phyloP scores from a whole-genome alignment of 2,797 vertebrate species.

The Ataeniobius toweri region DNA sequence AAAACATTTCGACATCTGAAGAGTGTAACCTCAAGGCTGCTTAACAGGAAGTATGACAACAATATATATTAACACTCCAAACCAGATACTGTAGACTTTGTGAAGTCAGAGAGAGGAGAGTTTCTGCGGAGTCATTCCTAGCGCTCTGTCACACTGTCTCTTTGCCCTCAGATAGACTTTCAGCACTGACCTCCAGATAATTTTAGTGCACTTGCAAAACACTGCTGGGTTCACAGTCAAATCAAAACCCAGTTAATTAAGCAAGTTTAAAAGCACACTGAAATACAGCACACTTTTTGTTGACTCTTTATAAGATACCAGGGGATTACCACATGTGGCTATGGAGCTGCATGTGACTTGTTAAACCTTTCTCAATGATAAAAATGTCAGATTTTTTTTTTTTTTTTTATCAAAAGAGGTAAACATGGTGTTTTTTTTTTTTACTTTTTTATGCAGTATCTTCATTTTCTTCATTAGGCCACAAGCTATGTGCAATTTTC shows the following conservation, averaged over 20 bases:
- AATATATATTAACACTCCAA: constrained; percentile 51
- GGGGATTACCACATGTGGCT: not conserved
- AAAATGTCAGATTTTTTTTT: not conserved
- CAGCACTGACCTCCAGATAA: constrained; percentile 62
- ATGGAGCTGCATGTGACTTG: not conserved
- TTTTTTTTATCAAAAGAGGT: not conserved
- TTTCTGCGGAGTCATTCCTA: constrained; percentile 67
- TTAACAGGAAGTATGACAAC: not conserved
- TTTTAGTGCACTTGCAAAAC: constrained; percentile 53
- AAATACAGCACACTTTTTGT: constrained; percentile 33
- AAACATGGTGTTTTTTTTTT: not conserved
- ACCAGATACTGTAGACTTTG: constrained; percentile 44
- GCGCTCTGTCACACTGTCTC: constrained; percentile 47
- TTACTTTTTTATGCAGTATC: not conserved
- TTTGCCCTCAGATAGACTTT: constrained; percentile 68
- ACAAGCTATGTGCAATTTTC: not conserved
- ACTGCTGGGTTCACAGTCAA: constrained; percentile 44
- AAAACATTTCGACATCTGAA: not conserved
- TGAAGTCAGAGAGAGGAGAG: constrained; percentile 24
- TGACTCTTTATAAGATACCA: constrained; percentile 8
- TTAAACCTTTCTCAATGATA: not conserved
- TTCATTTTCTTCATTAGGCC: not conserved
- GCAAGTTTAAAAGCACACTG: constrained; percentile 27
- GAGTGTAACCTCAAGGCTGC: not conserved
- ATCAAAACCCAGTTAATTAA: constrained; percentile 56